Evolutionary conservation across 2,888 invertebrate species (phyloP).

Genomic region (Eremobia ochroleuca): DNA sequence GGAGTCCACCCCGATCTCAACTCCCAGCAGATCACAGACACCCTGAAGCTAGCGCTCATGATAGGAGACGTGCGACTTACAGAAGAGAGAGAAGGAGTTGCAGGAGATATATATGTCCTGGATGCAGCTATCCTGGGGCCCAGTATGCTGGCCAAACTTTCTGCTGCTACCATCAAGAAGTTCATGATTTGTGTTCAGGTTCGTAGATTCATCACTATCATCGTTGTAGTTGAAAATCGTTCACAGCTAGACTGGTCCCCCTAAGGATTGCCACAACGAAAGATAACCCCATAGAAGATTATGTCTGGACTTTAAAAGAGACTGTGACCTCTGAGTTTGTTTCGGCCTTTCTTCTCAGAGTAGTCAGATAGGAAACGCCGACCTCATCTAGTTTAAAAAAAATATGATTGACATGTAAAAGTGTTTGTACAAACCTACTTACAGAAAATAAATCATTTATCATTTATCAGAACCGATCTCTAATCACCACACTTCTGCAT

Average conservation of each 20-base stretch:
- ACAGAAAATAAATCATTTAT: no score
- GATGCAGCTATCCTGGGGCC: conserved; percentile 95
- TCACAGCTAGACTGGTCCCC: no score
- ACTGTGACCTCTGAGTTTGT: no score
- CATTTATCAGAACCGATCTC: no score
- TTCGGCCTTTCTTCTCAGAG: no score
- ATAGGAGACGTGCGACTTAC: conserved; percentile 95
- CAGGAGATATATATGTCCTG: conserved; percentile 95
- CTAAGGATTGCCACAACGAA: no score
- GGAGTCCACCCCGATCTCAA: conserved; percentile 92
- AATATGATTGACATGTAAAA: no score
- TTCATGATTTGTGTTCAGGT: conserved; percentile 95
- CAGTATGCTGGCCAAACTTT: conserved; percentile 94
- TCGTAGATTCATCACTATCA: conserved; percentile 7
- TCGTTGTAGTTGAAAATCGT: not conserved
- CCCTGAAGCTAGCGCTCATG: conserved; percentile 95
- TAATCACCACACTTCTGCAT: not conserved
- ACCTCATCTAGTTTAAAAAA: no score
- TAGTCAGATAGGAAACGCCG: no score
- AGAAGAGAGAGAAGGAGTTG: conserved; percentile 95
- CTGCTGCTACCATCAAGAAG: conserved; percentile 95
- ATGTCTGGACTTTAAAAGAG: no score
- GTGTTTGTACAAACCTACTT: no score
- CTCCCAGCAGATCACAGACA: conserved; percentile 93
- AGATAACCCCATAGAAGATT: no score